phyloP scores from a whole-genome alignment of 2,888 invertebrate species.

The Corythucha ciliata region DNA sequence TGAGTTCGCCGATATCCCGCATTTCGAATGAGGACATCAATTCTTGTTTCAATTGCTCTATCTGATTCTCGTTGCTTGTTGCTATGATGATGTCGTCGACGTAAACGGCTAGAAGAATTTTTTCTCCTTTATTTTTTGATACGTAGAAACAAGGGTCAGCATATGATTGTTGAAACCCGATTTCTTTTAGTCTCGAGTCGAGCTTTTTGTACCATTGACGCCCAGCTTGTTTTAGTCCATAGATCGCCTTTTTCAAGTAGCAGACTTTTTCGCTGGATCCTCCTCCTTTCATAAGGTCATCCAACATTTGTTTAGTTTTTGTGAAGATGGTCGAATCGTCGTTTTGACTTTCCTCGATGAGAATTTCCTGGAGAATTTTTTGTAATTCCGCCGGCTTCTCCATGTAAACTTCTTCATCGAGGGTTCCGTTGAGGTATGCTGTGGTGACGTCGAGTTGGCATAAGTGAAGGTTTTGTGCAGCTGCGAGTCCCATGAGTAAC shows the following conservation, averaged over 20 bases:
- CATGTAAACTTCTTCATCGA: constrained; percentile 3
- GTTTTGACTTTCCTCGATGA: constrained; percentile 3
- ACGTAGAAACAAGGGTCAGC: constrained; percentile 3
- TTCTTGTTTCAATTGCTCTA: constrained; percentile 1
- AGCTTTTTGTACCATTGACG: neutral
- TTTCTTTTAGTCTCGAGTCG: neutral
- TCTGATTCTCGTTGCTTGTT: neutral
- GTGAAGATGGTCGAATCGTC: neutral
- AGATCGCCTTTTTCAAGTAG: neutral
- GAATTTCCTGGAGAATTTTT: neutral
- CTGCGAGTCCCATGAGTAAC: constrained; percentile 1
- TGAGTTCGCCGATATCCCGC: neutral
- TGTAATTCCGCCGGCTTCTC: constrained; percentile 1
- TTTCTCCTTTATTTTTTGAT: neutral
- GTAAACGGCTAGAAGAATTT: neutral
- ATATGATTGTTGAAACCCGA: neutral
- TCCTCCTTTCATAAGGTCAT: neutral
- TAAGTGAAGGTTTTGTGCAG: neutral
- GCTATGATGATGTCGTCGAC: neutral
- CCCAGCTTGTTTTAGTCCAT: constrained; percentile 6
- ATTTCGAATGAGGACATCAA: neutral
- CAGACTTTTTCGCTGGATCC: neutral
- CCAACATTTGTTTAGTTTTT: neutral
- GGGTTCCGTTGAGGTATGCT: neutral
- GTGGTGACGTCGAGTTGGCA: constrained; percentile 13